Evolutionary conservation across 2,888 invertebrate genomes (phyloP).

Genomic region (Papilio demoleus): DNA sequence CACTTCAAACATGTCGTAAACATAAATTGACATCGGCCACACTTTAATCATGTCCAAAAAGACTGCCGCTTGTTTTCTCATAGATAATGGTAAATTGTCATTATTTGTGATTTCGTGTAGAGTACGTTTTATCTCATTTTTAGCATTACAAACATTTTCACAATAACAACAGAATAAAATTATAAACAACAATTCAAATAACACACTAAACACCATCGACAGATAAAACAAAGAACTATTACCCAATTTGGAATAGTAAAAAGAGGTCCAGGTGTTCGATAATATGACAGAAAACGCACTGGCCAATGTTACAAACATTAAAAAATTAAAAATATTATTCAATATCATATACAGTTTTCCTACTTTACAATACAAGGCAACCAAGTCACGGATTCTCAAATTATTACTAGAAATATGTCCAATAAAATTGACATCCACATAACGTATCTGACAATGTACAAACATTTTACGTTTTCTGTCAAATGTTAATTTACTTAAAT

Average conservation of each 20-base stretch:
- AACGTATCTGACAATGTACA: slow-evolving; percentile 33
- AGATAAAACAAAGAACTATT: background rate
- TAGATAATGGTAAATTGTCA: background rate
- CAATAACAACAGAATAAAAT: background rate
- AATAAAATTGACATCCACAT: slow-evolving; percentile 53
- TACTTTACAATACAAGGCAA: slow-evolving; percentile 39
- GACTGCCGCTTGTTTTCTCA: background rate
- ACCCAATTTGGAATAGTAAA: slow-evolving; percentile 50
- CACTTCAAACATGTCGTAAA: background rate
- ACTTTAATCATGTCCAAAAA: background rate
- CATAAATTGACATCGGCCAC: background rate
- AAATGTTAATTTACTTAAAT: slow-evolving; percentile 55
- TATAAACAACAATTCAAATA: background rate
- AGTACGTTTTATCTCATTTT: background rate
- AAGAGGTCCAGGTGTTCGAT: slow-evolving; percentile 56
- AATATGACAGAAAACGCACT: slow-evolving; percentile 60
- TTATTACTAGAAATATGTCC: slow-evolving; percentile 45
- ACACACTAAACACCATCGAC: background rate
- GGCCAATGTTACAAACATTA: slow-evolving; percentile 62
- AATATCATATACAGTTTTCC: slow-evolving; percentile 56
- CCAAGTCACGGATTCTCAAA: background rate
- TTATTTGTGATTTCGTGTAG: background rate
- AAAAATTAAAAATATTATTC: slow-evolving; percentile 61
- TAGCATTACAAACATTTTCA: background rate
- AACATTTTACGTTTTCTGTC: slow-evolving; percentile 49